These are phyloP conservation scores for Rhopalosiphum padi DNA, from an alignment of 1,140 invertebrate genomes.

Conservation along the genomic window DNA sequence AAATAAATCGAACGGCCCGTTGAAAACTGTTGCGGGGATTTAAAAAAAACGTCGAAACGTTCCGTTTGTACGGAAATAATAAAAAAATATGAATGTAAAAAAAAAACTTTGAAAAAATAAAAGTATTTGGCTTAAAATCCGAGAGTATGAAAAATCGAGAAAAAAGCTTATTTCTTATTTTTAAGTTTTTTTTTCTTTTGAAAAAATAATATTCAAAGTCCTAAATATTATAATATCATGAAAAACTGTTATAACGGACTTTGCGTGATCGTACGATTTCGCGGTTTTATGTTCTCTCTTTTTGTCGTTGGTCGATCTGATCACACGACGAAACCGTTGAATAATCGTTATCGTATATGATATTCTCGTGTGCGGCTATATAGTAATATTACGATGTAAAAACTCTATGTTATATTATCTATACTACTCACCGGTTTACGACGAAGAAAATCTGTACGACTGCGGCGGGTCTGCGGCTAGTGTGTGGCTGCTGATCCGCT, in stretches of 20 bases:
- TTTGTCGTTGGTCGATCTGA: neutral
- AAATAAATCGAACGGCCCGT: neutral
- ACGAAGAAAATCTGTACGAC: slow-evolving; percentile 34
- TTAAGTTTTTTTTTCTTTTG: neutral
- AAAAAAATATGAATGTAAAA: neutral
- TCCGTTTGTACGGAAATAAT: neutral
- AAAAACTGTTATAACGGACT: neutral
- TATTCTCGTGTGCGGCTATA: neutral
- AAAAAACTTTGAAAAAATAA: neutral
- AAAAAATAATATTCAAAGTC: neutral
- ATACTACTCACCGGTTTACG: slow-evolving; percentile 10
- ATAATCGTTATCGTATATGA: neutral
- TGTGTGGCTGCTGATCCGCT: slow-evolving; percentile 50
- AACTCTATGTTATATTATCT: neutral
- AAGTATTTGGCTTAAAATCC: neutral
- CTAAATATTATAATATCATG: neutral
- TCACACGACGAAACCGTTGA: neutral
- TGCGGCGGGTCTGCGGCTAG: slow-evolving; percentile 40
- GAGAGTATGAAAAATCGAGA: neutral
- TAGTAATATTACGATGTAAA: neutral
- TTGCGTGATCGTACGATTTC: neutral
- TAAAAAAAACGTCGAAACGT: neutral
- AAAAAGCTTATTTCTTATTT: neutral
- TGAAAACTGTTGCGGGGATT: neutral
- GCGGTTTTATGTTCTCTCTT: neutral